Conservation (phyloP, 2,113 vertebrate species). For the Cnemophilus loriae region DNA sequence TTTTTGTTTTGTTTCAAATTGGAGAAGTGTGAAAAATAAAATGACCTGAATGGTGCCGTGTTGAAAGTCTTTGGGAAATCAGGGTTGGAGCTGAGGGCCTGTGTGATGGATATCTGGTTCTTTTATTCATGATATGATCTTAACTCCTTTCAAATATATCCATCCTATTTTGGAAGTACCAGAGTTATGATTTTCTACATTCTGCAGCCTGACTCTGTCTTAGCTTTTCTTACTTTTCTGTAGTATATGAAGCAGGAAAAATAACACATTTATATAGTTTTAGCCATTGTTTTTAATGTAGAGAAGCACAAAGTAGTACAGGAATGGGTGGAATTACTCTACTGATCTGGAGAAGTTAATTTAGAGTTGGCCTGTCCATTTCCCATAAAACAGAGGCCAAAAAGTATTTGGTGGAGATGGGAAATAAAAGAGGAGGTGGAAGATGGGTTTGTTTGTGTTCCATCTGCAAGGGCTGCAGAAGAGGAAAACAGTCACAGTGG, state of each 20-base stretch:
- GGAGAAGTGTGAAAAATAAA: not conserved
- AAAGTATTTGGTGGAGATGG: not conserved
- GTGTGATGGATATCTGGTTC: not conserved
- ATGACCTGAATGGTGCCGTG: not conserved
- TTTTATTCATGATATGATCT: not conserved
- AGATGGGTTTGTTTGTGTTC: conserved; percentile 35
- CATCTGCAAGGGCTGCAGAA: conserved; percentile 30
- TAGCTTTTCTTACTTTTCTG: not conserved
- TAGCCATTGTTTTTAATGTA: not conserved
- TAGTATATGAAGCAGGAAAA: not conserved
- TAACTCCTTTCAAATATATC: not conserved
- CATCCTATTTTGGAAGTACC: not conserved
- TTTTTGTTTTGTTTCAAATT: not conserved
- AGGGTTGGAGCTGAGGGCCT: not conserved
- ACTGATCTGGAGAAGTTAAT: not conserved
- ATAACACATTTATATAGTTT: not conserved
- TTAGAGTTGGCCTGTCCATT: not conserved
- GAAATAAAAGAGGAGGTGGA: not conserved
- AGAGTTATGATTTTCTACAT: not conserved
- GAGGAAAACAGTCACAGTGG: conserved; percentile 31
- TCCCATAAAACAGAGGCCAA: not conserved
- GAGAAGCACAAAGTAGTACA: not conserved
- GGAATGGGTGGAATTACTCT: not conserved
- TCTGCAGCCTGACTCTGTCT: not conserved
- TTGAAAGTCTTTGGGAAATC: not conserved